Evolutionary conservation across 2,113 vertebrate genomes (phyloP).

Genomic region (Mastomys natalensis): DNA sequence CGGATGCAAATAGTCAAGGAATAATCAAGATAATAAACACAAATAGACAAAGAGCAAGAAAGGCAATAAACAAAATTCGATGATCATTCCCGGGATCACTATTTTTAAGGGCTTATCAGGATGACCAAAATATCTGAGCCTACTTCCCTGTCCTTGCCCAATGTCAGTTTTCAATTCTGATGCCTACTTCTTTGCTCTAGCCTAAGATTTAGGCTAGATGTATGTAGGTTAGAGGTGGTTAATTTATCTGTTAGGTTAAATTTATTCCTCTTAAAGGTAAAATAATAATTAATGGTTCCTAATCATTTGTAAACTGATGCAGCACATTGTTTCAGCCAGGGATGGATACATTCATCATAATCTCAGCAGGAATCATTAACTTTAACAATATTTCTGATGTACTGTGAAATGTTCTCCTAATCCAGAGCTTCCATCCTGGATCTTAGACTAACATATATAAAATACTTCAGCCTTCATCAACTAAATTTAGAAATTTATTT

Average conservation of each 20-base stretch:
- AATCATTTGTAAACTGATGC: constrained; percentile 55
- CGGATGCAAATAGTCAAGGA: too few relatives aligned
- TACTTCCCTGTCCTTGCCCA: too few relatives aligned
- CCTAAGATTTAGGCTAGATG: background rate
- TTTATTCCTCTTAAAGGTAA: constrained; percentile 33
- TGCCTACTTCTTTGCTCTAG: too few relatives aligned
- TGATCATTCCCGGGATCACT: too few relatives aligned
- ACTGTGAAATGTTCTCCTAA: constrained; percentile 57
- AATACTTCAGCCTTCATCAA: constrained; percentile 79
- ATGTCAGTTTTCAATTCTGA: too few relatives aligned
- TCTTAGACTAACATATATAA: constrained; percentile 71
- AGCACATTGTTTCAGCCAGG: constrained; percentile 69
- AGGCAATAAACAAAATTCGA: too few relatives aligned
- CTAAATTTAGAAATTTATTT: constrained; percentile 75
- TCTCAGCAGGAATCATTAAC: constrained; percentile 75
- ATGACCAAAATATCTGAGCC: too few relatives aligned
- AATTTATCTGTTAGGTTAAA: background rate
- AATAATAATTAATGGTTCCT: constrained; percentile 56
- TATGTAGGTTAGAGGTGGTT: background rate
- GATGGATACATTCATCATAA: constrained; percentile 80
- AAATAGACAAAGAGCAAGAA: too few relatives aligned
- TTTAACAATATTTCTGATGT: constrained; percentile 81
- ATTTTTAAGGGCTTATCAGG: too few relatives aligned
- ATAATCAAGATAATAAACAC: too few relatives aligned
- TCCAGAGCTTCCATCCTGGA: background rate